Conservation (phyloP, 2,888 invertebrate genomes). For the Deilephila elpenor region DNA sequence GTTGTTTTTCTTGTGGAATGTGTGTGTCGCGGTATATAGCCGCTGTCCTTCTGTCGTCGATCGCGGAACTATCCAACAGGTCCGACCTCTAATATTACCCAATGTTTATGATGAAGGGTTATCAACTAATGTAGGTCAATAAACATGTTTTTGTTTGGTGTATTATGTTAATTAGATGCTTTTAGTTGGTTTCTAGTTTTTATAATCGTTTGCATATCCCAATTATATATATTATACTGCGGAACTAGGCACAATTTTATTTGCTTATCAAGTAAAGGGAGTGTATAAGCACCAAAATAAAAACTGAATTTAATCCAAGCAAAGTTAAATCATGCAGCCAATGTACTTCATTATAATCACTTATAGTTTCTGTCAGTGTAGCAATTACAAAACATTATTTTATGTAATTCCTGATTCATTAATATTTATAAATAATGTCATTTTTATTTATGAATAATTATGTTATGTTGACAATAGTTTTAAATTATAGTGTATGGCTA, state of each 20-base stretch:
- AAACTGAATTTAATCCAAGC: no score
- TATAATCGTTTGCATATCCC: neutral
- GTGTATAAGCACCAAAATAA: no score
- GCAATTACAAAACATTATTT: no score
- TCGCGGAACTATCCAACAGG: constrained; percentile 69
- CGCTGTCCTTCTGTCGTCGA: constrained; percentile 50
- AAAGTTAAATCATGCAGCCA: no score
- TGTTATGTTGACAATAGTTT: no score
- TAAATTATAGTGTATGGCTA: no score
- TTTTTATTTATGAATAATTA: no score
- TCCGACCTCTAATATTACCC: constrained; percentile 70
- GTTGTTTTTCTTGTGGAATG: constrained; percentile 44
- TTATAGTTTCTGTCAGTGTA: no score
- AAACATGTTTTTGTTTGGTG: constrained; percentile 38
- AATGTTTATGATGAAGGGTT: constrained; percentile 64
- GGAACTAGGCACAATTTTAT: neutral
- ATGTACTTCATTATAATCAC: no score
- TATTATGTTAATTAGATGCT: constrained; percentile 29
- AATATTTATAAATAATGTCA: no score
- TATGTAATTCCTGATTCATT: no score
- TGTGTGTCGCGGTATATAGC: constrained; percentile 59
- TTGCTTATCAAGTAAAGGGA: no score
- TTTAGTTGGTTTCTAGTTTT: constrained; percentile 12
- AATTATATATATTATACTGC: neutral
- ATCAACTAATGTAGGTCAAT: constrained; percentile 61